phyloP scores from a whole-genome alignment of 2,888 invertebrate species.

The Sinohyriopsis cumingii region DNA sequence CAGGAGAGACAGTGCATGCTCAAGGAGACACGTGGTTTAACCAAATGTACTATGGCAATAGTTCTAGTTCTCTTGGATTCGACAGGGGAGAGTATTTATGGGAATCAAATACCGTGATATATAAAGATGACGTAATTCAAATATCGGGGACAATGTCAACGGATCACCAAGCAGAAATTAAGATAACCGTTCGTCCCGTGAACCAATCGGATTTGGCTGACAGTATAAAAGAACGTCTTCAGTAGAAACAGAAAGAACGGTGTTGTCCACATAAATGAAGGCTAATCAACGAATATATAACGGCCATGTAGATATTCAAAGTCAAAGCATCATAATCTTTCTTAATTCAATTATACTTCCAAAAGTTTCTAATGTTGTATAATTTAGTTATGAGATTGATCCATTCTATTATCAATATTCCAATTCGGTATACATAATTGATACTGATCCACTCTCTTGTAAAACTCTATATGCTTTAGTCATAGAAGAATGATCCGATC shows the following conservation, averaged over 20 bases:
- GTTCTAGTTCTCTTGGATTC: background rate
- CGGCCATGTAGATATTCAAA: too few relatives aligned
- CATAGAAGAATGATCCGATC: too few relatives aligned
- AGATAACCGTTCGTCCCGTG: conserved; percentile 8
- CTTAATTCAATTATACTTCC: too few relatives aligned
- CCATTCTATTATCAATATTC: too few relatives aligned
- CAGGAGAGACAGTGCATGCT: background rate
- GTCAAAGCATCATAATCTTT: too few relatives aligned
- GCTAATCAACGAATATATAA: background rate
- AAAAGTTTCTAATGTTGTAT: too few relatives aligned
- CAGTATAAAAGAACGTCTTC: background rate
- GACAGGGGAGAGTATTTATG: background rate
- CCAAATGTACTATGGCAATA: conserved; percentile 11
- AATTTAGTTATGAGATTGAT: too few relatives aligned
- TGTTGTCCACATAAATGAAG: too few relatives aligned
- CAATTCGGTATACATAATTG: too few relatives aligned
- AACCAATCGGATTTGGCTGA: conserved; percentile 9
- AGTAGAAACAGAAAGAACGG: too few relatives aligned
- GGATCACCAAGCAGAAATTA: conserved; percentile 7
- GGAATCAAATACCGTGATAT: background rate
- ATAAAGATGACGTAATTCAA: conserved; percentile 7
- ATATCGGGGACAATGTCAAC: conserved; percentile 11
- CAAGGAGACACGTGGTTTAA: conserved; percentile 1
- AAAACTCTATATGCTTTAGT: too few relatives aligned
- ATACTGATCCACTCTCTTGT: too few relatives aligned